Base-by-base conservation (phyloP, 2,888 invertebrate genomes). In the Chrysolina oricalcia region DNA sequence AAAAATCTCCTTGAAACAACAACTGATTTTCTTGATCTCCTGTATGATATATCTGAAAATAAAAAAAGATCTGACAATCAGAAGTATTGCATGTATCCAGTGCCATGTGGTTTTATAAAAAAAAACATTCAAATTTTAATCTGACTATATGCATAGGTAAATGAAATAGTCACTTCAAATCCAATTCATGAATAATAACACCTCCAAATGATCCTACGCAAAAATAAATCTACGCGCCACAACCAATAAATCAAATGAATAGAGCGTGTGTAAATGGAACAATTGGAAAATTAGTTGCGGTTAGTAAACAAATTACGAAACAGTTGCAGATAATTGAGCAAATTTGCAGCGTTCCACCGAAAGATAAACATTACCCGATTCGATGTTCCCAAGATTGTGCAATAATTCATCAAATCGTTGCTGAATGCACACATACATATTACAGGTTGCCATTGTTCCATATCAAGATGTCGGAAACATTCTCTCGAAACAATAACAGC, bases 381-480 rank as follows among this genome's bases (percentile, higher is more conserved):
- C 48, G 48, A 48, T 17, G 48, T 48, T 17, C 48, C 48, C 48
- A 48, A 48, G 48, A 48, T 48, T 48, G 17, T 48, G 17, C 48
- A 48, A 48, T 48, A 48, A 48, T 48, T 48, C 17, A 48, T 48
- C 48, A 48, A n/a, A 48, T 8, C 48, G 48, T 48, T 48, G 48
- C 9, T 48, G 17, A 48, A 48, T 48, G 8, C 17, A 17, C 48
- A 48, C 48, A 48, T 11, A 17, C 48, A 17, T 11, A 48, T 48
- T 48, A 48, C 48, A 48, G 48, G 48, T 48, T 48, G 48, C 19
- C 19, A 19, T 56, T 56, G 15, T 56, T 13, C 19, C 56, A 56
- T 56, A 23, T 56, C 56, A 23, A 56, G 56, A 56, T 23, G 56
- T 56, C 56, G 56, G 15, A 56, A 56, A 56, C 56, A 56, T 23